phyloP scores from a whole-genome alignment of 2,797 vertebrate species.

The Melanotaenia boesemani region DNA sequence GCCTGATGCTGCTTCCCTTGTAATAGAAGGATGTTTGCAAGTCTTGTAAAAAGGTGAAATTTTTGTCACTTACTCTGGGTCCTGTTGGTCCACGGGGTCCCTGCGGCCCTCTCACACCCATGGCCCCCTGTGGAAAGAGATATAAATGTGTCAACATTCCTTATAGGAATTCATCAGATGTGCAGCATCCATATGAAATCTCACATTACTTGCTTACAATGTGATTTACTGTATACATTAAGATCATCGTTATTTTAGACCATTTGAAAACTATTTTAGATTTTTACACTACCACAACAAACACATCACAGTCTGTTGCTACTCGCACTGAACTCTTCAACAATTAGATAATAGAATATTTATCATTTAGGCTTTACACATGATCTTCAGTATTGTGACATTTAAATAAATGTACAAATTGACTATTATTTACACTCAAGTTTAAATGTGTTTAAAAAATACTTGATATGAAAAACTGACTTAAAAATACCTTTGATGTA shows the following conservation, averaged over 20 bases:
- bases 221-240: not conserved
- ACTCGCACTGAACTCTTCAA: not conserved
- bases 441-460: not conserved
- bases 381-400: not conserved
- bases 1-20: not conserved
- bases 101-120: slow-evolving; percentile 90
- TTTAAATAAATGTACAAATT: not conserved
- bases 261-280: not conserved
- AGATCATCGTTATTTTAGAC: not conserved
- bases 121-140: slow-evolving; percentile 86
- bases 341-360: not conserved
- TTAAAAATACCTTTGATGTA: not conserved
- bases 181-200: not conserved
- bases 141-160: not conserved
- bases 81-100: slow-evolving; percentile 91
- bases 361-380: not conserved
- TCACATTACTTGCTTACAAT: not conserved
- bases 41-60: slow-evolving; percentile 1
- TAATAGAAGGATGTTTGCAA: slow-evolving; percentile 5
- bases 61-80: slow-evolving; percentile 86
- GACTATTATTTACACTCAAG: not conserved
- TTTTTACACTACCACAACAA: not conserved
- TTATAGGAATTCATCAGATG: not conserved
- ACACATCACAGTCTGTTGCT: not conserved
- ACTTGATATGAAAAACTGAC: too few relatives aligned